Base-by-base conservation (phyloP, 2,113 vertebrate genomes). In the Pteropus alecto region DNA sequence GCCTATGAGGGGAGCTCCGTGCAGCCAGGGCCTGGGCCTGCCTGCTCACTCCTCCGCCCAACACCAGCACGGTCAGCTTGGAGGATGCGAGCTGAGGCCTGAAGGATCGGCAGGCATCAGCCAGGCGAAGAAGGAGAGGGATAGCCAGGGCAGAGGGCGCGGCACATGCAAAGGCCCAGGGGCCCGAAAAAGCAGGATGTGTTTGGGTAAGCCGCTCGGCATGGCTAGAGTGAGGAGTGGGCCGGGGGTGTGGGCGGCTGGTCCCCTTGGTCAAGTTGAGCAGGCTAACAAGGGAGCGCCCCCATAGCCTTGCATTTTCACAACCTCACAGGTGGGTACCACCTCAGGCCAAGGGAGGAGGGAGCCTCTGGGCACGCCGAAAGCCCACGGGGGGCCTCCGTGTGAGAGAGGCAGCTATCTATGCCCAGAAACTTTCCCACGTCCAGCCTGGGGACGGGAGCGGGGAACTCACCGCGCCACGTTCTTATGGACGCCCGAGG, bases 391-490 rank as follows among this genome's bases (percentile, higher is more conserved):
- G 68, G 48, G 6, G 35, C 9, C 26, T 56, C n/a, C 4, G 1
- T 3, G 28, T 1, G 22, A 76, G 41, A 67, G 46, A 12, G 43
- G 16, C 4, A 0, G 12, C 38, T 12, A 2, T 24, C 38, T 12
- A 2, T 24, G 35, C 15, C 16, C 22, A 0, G 74, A 13, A 15
- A 15, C 19, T 30, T 6, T 9, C 35, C 58, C 4, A 1, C 0
- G 56, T 41, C 2, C 0, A 0, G 82, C 65, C 18, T 9, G 0
- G 67, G 68, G 38, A 8, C 7, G 1, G 0, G 41, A 38, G 65
- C 0, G 0, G 5, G 26, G 51, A 4, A 94, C 98, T 98, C 97
- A 99, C 99, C 99, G 99, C 74, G 99, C 99, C 94, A 99, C 98
- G 54, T 99, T 99, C 96, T 87, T 98, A 96, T 99, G 98, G 70